A percentile compares a stretch with the other conserved stretches of the same genome.
Conservation (phyloP, 2,797 vertebrate genomes). For the Ficedula albicollis region DNA sequence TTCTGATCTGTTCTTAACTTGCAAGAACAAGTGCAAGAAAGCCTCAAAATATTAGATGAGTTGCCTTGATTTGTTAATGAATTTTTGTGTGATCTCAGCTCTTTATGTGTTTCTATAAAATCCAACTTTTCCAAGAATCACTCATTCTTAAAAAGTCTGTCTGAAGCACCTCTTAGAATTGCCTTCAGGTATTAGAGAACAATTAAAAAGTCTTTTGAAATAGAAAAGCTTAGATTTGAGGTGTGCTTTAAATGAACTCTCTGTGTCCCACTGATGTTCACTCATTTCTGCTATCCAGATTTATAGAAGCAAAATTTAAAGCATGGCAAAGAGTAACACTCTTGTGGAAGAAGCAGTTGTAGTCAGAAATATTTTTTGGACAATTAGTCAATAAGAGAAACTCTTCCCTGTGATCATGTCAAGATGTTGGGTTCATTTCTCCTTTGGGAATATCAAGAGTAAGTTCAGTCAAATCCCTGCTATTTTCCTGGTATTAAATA, state of each 20-base stretch:
- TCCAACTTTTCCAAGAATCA: background rate
- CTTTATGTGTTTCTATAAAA: background rate
- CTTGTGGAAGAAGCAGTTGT: background rate
- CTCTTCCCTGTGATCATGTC: background rate
- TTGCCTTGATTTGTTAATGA: background rate
- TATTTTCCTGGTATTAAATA: background rate
- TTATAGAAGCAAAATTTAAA: background rate
- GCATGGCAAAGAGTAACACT: background rate
- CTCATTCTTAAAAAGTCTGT: background rate
- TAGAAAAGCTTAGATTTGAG: background rate
- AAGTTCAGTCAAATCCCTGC: background rate
- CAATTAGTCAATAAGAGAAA: background rate
- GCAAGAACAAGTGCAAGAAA: background rate
- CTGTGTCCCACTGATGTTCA: background rate
- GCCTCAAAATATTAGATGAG: background rate
- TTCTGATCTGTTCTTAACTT: background rate
- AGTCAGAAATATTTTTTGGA: background rate
- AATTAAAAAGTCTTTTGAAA: background rate
- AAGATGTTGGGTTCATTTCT: background rate
- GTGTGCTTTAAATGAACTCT: background rate
- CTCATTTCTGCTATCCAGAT: background rate
- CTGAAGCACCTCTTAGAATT: background rate
- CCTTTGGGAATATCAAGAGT: background rate
- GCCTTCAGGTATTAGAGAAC: background rate
- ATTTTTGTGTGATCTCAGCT: background rate